A percentile compares a stretch with the other conserved stretches of the same genome.
Evolutionary conservation across 2,113 vertebrate species (phyloP).

Genomic region (Emydura subglobosa): DNA sequence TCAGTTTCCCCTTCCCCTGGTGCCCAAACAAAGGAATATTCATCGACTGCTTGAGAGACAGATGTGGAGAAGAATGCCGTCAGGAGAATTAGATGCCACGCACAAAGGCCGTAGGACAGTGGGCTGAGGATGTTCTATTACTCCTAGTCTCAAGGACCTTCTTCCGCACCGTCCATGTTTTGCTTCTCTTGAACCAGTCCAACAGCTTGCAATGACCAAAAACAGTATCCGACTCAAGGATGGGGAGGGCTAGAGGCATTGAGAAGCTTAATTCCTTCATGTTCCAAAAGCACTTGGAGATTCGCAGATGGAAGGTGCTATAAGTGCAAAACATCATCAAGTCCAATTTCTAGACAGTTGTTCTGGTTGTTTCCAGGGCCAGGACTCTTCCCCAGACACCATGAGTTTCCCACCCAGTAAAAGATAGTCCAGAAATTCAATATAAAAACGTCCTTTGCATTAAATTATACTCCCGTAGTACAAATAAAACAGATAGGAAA

Average conservation of each 20-base stretch:
- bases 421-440: constrained; percentile 38
- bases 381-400: not conserved
- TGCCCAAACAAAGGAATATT: not conserved
- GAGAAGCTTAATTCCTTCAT: rapidly evolving
- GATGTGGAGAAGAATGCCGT: rapidly evolving
- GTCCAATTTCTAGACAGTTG: not conserved
- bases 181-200: not conserved
- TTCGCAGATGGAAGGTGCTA: rapidly evolving
- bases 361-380: not conserved
- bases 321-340: not conserved
- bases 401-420: constrained; percentile 31
- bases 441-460: not conserved
- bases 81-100: rapidly evolving
- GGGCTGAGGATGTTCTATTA: not conserved
- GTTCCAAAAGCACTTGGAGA: rapidly evolving
- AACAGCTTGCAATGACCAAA: rapidly evolving
- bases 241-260: rapidly evolving
- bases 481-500: not conserved
- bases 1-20: not conserved
- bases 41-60: rapidly evolving
- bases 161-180: not conserved
- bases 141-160: rapidly evolving
- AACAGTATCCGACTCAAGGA: rapidly evolving
- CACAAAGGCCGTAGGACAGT: rapidly evolving
- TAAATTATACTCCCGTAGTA: not conserved